Conservation (phyloP, 2,888 invertebrate species). For the Lasius fuliginosus region DNA sequence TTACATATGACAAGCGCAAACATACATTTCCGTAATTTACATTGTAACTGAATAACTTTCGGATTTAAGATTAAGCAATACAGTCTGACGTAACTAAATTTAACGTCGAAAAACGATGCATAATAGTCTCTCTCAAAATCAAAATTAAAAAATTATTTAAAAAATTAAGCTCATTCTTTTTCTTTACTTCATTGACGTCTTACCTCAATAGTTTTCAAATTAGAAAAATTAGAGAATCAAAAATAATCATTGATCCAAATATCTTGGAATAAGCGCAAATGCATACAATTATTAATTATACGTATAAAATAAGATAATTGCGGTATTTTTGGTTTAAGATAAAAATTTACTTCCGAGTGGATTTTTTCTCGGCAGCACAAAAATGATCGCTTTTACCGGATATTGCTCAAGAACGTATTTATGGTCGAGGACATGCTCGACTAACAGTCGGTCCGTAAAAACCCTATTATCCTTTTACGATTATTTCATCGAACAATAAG, state of each 20-base stretch:
- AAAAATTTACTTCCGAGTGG: neutral
- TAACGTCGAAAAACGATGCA: neutral
- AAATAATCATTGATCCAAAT: neutral
- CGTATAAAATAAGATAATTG: neutral
- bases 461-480: constrained; percentile 32
- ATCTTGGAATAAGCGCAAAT: neutral
- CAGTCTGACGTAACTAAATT: constrained; percentile 38
- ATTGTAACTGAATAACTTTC: constrained; percentile 57
- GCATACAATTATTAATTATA: neutral
- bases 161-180: neutral
- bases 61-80: constrained; percentile 25
- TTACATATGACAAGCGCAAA: constrained; percentile 50
- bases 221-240: neutral
- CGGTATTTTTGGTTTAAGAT: neutral
- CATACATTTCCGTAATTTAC: constrained; percentile 43
- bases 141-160: neutral
- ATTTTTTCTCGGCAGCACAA: neutral
- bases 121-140: neutral
- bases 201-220: neutral
- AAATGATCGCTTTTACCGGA: neutral
- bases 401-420: constrained; percentile 13
- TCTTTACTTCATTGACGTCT: neutral
- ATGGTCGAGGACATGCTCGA: neutral
- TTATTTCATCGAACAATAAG: constrained; percentile 54
- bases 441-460: constrained; percentile 14